Evolutionary conservation across 2,888 invertebrate genomes (phyloP), one percentile per base, ranked within the genome.

Genomic region (Trichacis sp.): DNA sequence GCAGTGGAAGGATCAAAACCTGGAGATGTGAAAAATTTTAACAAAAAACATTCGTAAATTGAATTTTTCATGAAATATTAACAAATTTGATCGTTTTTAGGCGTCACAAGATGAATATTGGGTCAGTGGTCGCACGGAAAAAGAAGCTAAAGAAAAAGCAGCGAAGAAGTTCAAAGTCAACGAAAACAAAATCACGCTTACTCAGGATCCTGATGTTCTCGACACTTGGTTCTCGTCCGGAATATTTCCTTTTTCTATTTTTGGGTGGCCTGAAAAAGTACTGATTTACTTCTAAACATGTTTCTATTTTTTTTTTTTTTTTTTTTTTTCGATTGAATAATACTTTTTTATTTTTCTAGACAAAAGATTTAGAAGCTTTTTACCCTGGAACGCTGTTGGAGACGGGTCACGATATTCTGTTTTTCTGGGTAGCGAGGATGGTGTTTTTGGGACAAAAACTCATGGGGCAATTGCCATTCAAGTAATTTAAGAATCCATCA

Each of bases 391-490:
- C 92, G 0, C 84, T 99, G 43, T 86, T 99, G 73, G 99, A 99
- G 86, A 98, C 98, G 0, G 98, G 99, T 0, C 96, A 98, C 82
- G 99, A 95, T 78, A 99, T 99, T 77, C 85, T 99, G 46, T 99
- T 99, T 88, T 99, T 99, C 87, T 99, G 99, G 99, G 99, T 99
- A 2, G 98, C 98, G 0, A 88, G 98, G 64, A 99, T 99, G 99
- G 98, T 98, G 0, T 98, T 99, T 90, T 90, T 99, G 76, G 96
- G 97, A 0, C 92, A 93, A 73, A 90, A 94, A 72, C 86, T 99
- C n/a, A 87, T 95, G 54, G 96, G 94, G 1, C 89, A 93, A 83
- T 86, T 98, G 46, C 99, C 99, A 0, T 99, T 99, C 85, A 92
- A 89, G 88, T 90, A 77, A 42, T 15, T 15, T n/a, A n/a, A n/a